Evolutionary conservation across 2,888 invertebrate genomes (phyloP).

Genomic region (Drosophila parthenogenetica): DNA sequence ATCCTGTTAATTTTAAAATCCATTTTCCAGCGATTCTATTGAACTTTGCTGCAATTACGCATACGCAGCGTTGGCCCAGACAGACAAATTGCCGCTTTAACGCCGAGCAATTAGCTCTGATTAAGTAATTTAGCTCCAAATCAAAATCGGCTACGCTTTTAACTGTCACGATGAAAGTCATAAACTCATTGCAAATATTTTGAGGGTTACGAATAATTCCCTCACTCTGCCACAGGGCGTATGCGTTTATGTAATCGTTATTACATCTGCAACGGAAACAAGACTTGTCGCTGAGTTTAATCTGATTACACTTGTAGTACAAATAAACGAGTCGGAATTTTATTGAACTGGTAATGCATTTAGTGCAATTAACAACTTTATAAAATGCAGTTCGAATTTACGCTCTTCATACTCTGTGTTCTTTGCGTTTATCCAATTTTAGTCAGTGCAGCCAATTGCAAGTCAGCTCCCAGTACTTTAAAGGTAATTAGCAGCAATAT

Average conservation of each 20-base stretch:
- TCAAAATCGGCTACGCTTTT: neutral
- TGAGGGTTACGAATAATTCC: neutral
- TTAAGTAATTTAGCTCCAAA: slow-evolving; percentile 20
- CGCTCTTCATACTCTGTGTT: neutral
- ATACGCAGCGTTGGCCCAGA: slow-evolving; percentile 20
- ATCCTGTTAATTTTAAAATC: neutral
- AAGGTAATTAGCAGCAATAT: slow-evolving; percentile 39
- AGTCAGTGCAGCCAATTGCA: slow-evolving; percentile 50
- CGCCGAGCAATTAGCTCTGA: slow-evolving; percentile 7
- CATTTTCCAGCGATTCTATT: neutral
- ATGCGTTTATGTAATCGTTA: slow-evolving; percentile 16
- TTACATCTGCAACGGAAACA: slow-evolving; percentile 33
- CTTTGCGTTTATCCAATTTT: neutral
- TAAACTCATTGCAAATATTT: neutral
- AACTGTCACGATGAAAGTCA: slow-evolving; percentile 10
- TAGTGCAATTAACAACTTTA: slow-evolving; percentile 5
- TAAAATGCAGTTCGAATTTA: slow-evolving; percentile 31
- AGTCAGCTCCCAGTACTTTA: slow-evolving; percentile 57
- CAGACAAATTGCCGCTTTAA: slow-evolving; percentile 10
- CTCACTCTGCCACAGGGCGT: neutral
- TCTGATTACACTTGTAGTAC: slow-evolving; percentile 8
- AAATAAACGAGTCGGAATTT: neutral
- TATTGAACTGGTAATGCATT: neutral
- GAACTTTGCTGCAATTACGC: slow-evolving; percentile 15
- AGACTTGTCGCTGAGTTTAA: slow-evolving; percentile 17